Evolutionary conservation across 2,888 invertebrate species (phyloP).

Genomic region (Escarpia spicata): DNA sequence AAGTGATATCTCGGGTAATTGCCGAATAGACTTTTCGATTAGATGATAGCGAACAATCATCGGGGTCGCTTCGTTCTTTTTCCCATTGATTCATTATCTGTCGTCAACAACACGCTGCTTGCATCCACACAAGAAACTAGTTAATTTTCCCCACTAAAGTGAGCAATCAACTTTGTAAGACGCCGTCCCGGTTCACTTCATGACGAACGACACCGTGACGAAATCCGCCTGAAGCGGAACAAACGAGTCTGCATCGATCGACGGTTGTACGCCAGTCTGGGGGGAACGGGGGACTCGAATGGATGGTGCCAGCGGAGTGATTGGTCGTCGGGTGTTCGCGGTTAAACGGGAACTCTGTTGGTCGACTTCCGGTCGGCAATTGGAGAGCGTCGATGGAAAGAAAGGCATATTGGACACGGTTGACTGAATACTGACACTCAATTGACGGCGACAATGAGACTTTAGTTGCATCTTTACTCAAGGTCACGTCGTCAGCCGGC

Average conservation of each 20-base stretch:
- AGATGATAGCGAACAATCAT: neutral
- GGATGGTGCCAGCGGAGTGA: neutral
- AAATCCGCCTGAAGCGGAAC: neutral
- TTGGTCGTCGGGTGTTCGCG: neutral
- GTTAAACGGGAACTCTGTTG: neutral
- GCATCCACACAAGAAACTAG: neutral
- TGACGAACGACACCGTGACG: neutral
- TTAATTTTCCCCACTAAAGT: neutral
- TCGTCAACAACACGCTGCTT: neutral
- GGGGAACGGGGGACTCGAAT: neutral
- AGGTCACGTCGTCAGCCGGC: neutral
- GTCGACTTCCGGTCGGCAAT: slow-evolving; percentile 7
- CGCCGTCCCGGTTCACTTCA: neutral
- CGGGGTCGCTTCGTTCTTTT: neutral
- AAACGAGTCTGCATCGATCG: neutral
- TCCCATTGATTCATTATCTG: neutral
- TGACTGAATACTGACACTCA: neutral
- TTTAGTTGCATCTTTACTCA: neutral
- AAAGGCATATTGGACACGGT: neutral
- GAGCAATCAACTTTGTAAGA: neutral
- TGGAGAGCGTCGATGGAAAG: neutral
- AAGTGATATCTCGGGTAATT: neutral
- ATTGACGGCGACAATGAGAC: slow-evolving; percentile 2
- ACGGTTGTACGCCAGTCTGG: neutral
- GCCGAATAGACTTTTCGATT: neutral